These are phyloP conservation scores for Hydropsyche tenuis DNA, from an alignment of 1,140 invertebrate genomes.

Conservation along the genomic window DNA sequence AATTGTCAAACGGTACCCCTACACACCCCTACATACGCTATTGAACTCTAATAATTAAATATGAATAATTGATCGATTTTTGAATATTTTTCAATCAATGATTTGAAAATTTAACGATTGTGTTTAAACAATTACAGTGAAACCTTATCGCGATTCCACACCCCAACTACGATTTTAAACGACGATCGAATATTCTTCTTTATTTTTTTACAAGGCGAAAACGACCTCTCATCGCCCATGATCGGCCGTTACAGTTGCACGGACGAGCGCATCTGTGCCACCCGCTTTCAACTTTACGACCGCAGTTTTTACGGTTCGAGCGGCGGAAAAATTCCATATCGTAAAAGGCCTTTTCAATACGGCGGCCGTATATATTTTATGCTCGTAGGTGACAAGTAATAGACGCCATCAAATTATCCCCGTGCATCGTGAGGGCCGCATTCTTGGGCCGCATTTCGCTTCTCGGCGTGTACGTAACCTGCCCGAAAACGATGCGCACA, in stretches of 20 bases:
- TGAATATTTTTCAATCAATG: too few relatives aligned
- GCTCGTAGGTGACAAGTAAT: conserved; percentile 45
- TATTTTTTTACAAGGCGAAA: too few relatives aligned
- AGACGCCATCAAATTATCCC: conserved; percentile 49
- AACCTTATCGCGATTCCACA: too few relatives aligned
- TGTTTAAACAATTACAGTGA: too few relatives aligned
- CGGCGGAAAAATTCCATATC: conserved; percentile 21
- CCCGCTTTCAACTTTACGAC: background rate
- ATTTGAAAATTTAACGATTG: too few relatives aligned
- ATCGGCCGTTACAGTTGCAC: background rate
- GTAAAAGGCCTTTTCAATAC: conserved; percentile 31
- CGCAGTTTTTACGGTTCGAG: background rate
- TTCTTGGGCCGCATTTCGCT: conserved; percentile 31
- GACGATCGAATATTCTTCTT: too few relatives aligned
- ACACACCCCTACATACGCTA: too few relatives aligned
- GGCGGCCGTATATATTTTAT: conserved; percentile 29
- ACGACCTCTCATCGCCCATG: too few relatives aligned
- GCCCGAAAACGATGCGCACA: conserved; percentile 35
- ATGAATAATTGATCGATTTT: too few relatives aligned
- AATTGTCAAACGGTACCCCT: too few relatives aligned
- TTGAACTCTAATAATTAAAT: too few relatives aligned
- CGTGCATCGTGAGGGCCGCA: conserved; percentile 20
- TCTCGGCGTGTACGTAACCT: conserved; percentile 43
- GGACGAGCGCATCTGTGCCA: background rate
- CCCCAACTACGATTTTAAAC: too few relatives aligned